Evolutionary conservation across 1,140 invertebrate species (phyloP).

Genomic region (Pseudomyrmex cubaensis): DNA sequence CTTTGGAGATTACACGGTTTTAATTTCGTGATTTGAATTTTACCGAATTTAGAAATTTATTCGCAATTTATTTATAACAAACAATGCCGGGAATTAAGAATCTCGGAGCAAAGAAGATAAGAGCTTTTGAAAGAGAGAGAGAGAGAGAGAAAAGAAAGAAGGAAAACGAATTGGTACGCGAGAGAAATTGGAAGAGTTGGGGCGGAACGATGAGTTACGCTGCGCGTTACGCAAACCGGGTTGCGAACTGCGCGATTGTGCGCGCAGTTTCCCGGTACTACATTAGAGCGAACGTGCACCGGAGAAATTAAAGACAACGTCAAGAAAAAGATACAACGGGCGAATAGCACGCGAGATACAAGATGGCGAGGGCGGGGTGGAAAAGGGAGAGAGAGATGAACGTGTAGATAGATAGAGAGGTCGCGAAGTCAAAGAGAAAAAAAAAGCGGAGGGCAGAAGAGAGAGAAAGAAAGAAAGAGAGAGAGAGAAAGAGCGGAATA

Average conservation of each 20-base stretch:
- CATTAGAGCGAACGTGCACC: conserved; percentile 51
- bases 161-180: conserved; percentile 29
- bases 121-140: conserved; percentile 38
- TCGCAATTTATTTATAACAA: too few relatives aligned
- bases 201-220: conserved; percentile 53
- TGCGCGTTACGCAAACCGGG: conserved; percentile 54
- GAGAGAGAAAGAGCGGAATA: conserved; percentile 11
- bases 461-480: conserved; percentile 3
- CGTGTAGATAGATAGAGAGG: conserved; percentile 39
- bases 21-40: conserved; percentile 2
- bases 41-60: background rate
- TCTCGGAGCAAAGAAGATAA: too few relatives aligned
- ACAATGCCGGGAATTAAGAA: too few relatives aligned
- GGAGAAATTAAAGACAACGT: conserved; percentile 55
- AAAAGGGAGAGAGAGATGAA: conserved; percentile 22
- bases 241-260: conserved; percentile 14
- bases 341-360: conserved; percentile 13
- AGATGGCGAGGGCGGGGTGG: background rate
- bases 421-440: conserved; percentile 37
- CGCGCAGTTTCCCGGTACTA: conserved; percentile 36
- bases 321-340: conserved; percentile 51
- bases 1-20: conserved; percentile 3
- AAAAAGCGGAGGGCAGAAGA: conserved; percentile 28
- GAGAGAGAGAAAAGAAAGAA: conserved; percentile 37
- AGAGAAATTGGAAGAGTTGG: conserved; percentile 52